Evolutionary conservation across 2,113 vertebrate species (phyloP), one percentile per base, ranked within the genome.

Genomic region (Ictalurus punctatus): DNA sequence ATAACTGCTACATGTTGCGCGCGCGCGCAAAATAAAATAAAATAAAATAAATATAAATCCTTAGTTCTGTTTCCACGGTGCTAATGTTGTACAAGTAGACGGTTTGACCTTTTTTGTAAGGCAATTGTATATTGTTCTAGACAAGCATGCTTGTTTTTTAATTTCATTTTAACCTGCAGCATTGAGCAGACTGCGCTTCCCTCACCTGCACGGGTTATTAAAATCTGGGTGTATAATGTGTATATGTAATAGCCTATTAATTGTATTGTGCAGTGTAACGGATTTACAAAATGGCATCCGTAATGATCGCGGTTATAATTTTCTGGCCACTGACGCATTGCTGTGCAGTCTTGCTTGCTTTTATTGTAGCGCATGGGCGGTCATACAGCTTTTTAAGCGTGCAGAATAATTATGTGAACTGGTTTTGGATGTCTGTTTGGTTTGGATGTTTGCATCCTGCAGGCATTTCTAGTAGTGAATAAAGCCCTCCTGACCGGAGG

Each of bases 1-100:
- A 71, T n/a, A 34, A 37, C 13, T 17, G 56, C 86, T 67, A 58
- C 83, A 54, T 85, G 73, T 85, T 85, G 83, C 83, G 48, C 82
- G 21, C 59, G 34, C 34, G 34, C 34, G n/a, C n/a, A n/a, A n/a
- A n/a, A n/a, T n/a, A n/a, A n/a, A n/a, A n/a, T n/a, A n/a, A n/a
- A 34, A 34, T 1, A 34, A 34, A 34, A 82, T 0, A 44, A 44
- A 48, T 8, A 48, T 71, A 79, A 63, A 30, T 23, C 17, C 8
- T n/a, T 13, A 21, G 23, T 86, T 85, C 58, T 37, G 37, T 48
- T 79, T 88, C 16, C 27, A 84, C 34, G 23, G 9, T 34, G 10
- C 7, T 1, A 5, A 4, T 63, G 21, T 56, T 4, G 17, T 27
- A 19, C 19, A 4, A 44, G 21, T 23, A 56, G 8, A 34, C 3